Percentiles rank a stretch among this genome's conserved stretches.
phyloP scores from a whole-genome alignment of 2,888 invertebrate species.

The Rhagium mordax region DNA sequence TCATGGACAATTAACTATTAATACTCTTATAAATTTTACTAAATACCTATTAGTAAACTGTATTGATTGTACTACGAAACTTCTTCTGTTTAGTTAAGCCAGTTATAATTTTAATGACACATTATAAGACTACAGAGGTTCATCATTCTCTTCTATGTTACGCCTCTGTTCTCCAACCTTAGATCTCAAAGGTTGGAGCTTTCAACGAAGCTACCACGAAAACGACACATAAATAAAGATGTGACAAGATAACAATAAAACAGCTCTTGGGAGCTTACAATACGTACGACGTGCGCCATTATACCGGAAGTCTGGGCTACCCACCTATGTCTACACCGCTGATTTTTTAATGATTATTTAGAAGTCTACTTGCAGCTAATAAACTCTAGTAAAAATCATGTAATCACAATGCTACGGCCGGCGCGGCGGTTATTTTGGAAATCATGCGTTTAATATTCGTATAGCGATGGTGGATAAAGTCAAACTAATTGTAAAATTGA shows the following conservation, averaged over 20 bases:
- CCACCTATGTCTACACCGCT: constrained; percentile 32
- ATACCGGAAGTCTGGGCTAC: constrained; percentile 42
- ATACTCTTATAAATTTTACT: too few relatives aligned
- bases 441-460: too few relatives aligned
- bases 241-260: constrained; percentile 59
- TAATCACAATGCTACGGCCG: background rate
- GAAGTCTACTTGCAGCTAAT: background rate
- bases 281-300: constrained; percentile 40
- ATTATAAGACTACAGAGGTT: too few relatives aligned
- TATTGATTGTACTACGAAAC: too few relatives aligned
- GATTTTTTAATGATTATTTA: background rate
- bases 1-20: too few relatives aligned
- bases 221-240: constrained; percentile 58
- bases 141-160: background rate
- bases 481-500: too few relatives aligned
- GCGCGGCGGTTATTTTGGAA: too few relatives aligned
- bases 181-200: constrained; percentile 30
- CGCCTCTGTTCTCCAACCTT: constrained; percentile 46
- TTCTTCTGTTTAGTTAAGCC: too few relatives aligned
- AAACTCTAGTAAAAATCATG: background rate
- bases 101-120: too few relatives aligned
- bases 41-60: too few relatives aligned
- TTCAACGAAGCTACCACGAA: constrained; percentile 45
- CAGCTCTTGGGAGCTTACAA: constrained; percentile 31
- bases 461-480: too few relatives aligned